Conservation (phyloP, 1,140 invertebrate species). For the Trachelipus rathkii region DNA sequence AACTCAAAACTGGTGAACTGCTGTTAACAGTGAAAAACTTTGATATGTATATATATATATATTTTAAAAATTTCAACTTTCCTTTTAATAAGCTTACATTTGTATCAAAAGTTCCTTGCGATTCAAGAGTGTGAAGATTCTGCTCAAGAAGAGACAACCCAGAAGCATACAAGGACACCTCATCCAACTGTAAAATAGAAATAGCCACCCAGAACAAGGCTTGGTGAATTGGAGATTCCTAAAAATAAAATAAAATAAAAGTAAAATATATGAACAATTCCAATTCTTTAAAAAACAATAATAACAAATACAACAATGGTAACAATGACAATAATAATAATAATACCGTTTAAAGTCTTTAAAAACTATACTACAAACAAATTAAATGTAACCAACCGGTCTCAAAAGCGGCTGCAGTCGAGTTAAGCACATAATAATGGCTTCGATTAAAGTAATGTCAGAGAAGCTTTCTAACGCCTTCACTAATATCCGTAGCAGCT, state of each 20-base stretch:
- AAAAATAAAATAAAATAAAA: background rate
- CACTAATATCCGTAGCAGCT: slow-evolving; percentile 83
- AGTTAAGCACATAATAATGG: slow-evolving; percentile 93
- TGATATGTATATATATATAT: too few relatives aligned
- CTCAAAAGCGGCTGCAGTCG: slow-evolving; percentile 84
- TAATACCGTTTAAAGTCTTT: background rate
- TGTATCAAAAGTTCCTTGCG: slow-evolving; percentile 78
- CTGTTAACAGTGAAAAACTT: too few relatives aligned
- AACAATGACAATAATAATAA: background rate
- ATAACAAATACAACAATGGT: background rate
- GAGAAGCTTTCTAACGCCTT: slow-evolving; percentile 93
- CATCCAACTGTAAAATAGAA: slow-evolving; percentile 90
- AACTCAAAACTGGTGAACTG: too few relatives aligned
- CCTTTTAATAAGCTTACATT: slow-evolving; percentile 55
- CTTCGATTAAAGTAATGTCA: slow-evolving; percentile 85
- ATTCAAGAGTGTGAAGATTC: slow-evolving; percentile 92
- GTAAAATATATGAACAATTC: too few relatives aligned
- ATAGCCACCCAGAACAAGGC: slow-evolving; percentile 95
- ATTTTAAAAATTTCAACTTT: background rate
- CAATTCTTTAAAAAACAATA: slow-evolving; percentile 35
- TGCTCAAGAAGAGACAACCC: slow-evolving; percentile 92
- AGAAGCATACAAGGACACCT: slow-evolving; percentile 84
- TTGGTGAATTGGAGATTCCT: slow-evolving; percentile 90
- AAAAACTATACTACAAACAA: background rate
- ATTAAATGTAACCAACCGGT: slow-evolving; percentile 55